phyloP scores from a whole-genome alignment of 1,140 invertebrate genomes.

The Conus ventricosus region DNA sequence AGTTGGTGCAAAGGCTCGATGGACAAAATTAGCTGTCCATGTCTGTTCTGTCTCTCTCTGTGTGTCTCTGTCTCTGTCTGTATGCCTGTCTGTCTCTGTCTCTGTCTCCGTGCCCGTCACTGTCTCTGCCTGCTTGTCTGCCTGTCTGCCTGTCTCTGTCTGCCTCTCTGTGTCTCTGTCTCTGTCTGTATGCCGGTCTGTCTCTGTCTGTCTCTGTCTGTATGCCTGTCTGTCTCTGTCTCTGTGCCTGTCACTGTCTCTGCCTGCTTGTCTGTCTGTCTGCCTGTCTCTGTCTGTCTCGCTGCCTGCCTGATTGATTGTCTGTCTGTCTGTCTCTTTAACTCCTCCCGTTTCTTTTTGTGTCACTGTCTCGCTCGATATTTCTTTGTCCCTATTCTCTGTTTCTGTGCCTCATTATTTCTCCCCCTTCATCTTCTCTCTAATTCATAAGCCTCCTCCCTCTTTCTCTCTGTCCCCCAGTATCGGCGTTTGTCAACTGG shows the following conservation, averaged over 20 bases:
- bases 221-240: neutral
- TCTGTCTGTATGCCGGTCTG: neutral
- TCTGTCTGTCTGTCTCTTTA: neutral
- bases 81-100: neutral
- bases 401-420: neutral
- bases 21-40: neutral
- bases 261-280: no score
- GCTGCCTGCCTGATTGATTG: no score
- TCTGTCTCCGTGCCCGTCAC: neutral
- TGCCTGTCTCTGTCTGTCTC: neutral
- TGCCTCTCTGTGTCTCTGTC: no score
- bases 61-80: neutral
- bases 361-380: neutral
- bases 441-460: neutral
- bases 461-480: neutral
- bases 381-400: neutral
- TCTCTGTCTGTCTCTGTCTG: neutral
- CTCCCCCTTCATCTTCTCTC: neutral
- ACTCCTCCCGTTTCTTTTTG: neutral
- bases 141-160: no score
- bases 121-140: no score
- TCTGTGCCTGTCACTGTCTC: no score
- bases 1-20: neutral
- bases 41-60: neutral
- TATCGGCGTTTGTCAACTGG: neutral